Percentiles rank a stretch among this genome's conserved stretches.
These are phyloP conservation scores for Cosmia trapezina DNA, from an alignment of 2,888 invertebrate genomes.

Conservation along the genomic window DNA sequence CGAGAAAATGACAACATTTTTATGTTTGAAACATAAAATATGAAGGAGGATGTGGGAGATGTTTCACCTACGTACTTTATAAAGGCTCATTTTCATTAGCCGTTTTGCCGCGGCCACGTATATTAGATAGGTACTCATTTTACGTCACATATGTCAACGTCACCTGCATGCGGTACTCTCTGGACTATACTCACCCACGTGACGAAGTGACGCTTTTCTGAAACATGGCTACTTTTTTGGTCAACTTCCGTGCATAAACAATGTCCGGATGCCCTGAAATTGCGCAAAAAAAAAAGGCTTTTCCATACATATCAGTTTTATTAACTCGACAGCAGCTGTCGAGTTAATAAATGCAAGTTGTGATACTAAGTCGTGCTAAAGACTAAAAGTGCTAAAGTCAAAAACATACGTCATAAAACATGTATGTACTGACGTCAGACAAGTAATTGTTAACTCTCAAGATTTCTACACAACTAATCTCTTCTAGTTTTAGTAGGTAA, in stretches of 20 bases:
- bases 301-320: background rate
- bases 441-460: background rate
- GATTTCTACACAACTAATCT: background rate
- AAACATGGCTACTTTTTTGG: background rate
- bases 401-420: background rate
- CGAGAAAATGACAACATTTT: background rate
- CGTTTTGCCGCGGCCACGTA: constrained; percentile 14
- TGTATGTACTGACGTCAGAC: background rate
- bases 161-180: constrained; percentile 31
- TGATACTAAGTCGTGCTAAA: too few relatives aligned
- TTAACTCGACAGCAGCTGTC: background rate
- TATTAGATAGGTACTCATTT: constrained; percentile 21
- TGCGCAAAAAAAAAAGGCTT: background rate
- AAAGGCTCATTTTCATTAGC: constrained; percentile 34
- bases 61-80: constrained; percentile 16
- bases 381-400: too few relatives aligned
- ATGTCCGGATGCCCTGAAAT: too few relatives aligned
- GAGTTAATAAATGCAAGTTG: background rate
- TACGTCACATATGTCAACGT: constrained; percentile 35
- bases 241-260: background rate
- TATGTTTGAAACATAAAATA: constrained; percentile 8
- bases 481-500: background rate
- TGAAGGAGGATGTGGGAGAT: background rate
- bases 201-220: background rate
- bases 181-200: background rate